Base-by-base conservation (phyloP, 1,140 invertebrate genomes). In the Penaeus chinensis region DNA sequence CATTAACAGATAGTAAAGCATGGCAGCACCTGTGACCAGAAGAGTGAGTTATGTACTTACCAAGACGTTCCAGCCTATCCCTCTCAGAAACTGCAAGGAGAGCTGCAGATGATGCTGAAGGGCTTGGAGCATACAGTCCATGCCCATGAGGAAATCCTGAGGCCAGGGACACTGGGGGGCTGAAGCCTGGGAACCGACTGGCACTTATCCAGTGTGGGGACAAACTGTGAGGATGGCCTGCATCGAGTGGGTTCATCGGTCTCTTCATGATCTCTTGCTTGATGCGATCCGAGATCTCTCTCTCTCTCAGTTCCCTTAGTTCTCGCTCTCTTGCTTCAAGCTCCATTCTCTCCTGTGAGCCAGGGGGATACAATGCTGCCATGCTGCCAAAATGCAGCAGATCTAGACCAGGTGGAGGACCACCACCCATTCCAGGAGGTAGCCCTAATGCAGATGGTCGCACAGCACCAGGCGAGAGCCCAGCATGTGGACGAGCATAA, bases 401-500 rank as follows among this genome's bases (percentile, higher is more conserved):
- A n/a, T 88, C 63, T 69, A 95, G 94, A 91, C 95, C 94, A 0
- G 95, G 94, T 16, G 95, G 95, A 3, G 95, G 84, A 90, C 92
- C 91, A 27, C 47, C 61, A 32, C 61, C 19, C 24, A 87, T 16
- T 8, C 95, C 94, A 0, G 95, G 94, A 19, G 95, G 95, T 3
- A 95, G 85, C 89, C 92, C 91, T 79, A 92, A 91, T 90, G 91
- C 92, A 24, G 92, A 90, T 32, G 92, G 91, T 42, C 82, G 94
- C 93, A 93, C 92, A 69, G 93, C 92, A 42, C 95, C 95, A 91
- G 97, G 95, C 2, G 94, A 95, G 91, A 98, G 98, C 0, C 96
- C 96, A 82, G 96, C 96, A 91, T 98, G 97, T 0, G 97, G 97
- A 88, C 97, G 93, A 0, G 97, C 96, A 92, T 97, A 98, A 91